A percentile compares a stretch with the other conserved stretches of the same genome.
Conservation (phyloP, 2,113 vertebrate species). For the Hippocampus guttulatus region DNA sequence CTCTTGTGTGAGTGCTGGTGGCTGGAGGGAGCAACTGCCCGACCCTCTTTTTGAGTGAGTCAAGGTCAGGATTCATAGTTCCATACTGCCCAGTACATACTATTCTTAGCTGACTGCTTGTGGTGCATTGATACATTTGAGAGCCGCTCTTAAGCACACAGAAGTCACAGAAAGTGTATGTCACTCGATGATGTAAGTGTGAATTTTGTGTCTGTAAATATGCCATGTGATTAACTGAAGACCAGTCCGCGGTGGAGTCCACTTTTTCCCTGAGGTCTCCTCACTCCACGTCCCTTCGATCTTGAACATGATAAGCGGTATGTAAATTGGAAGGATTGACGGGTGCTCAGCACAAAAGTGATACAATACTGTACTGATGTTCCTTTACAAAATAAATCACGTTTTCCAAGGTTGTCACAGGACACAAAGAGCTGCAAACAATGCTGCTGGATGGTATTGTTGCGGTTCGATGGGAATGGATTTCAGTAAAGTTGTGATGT, state of each 20-base stretch:
- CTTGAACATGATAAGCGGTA: too few species aligned
- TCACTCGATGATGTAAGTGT: neutral
- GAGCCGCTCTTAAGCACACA: neutral
- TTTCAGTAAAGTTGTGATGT: conserved; percentile 25
- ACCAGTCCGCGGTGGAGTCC: neutral
- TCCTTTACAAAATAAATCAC: neutral
- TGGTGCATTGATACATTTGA: neutral
- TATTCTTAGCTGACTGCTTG: neutral
- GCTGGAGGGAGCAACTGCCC: neutral
- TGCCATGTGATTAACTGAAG: neutral
- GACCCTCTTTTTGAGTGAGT: neutral
- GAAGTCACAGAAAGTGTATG: neutral
- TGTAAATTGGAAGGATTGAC: too few species aligned
- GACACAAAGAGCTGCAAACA: neutral
- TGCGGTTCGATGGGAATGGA: conserved; percentile 23
- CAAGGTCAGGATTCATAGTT: neutral
- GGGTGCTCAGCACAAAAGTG: neutral
- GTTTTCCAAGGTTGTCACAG: neutral
- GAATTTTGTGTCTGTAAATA: neutral
- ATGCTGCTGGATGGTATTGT: conserved; percentile 10
- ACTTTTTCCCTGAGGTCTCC: too few species aligned
- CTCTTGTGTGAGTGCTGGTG: neutral
- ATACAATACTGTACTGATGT: neutral
- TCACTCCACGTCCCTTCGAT: too few species aligned
- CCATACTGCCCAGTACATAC: too few species aligned